Base-by-base conservation (phyloP, 2,888 invertebrate genomes). In the Drosophila neonasuta region DNA sequence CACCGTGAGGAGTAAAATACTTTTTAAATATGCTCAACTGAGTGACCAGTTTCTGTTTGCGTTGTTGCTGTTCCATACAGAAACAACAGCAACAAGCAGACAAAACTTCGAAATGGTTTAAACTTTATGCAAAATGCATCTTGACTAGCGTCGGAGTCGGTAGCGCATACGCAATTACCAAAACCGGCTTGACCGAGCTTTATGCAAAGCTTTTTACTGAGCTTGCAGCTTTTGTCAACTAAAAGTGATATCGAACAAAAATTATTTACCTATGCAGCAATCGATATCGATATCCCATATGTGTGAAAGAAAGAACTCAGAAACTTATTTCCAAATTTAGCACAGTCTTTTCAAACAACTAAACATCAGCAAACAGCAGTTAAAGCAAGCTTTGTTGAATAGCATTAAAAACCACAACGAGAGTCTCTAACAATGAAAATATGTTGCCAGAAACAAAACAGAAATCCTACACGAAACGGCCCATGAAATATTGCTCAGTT, bases 401-500 rank as follows among this genome's bases (percentile, higher is more conserved):
- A 56, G 63, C 70, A 68, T 39, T 46, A 45, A 36, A 51, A 50
- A 64, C 46, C 50, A 55, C 59, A 64, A 29, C 41, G 17, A 29
- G 7, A 13, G n/a, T 9, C 48, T 30, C 42, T 34, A 45, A 34
- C 39, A 63, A 58, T 52, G 63, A 41, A 56, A 65, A 54, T 44
- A 39, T 61, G 51, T 29, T 13, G 42, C 30, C 42, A 55, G 45
- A 44, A 56, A 51, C 61, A 76, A 67, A 62, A 66, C 60, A 63
- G 52, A 56, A 74, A 76, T 76, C 44, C 73, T 39, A 61, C 72
- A 72, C 77, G 68, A 34, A 68, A 32, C 39, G 34, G 24, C 59
- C 60, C 63, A 66, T 80, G 68, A 86, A 77, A 86, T 80, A 86
- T 83, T 70, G 66, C 61, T 71, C 68, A 77, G 65, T 74, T 80